Evolutionary conservation across 2,888 invertebrate species (phyloP).

Genomic region (Habroteleia sp.): DNA sequence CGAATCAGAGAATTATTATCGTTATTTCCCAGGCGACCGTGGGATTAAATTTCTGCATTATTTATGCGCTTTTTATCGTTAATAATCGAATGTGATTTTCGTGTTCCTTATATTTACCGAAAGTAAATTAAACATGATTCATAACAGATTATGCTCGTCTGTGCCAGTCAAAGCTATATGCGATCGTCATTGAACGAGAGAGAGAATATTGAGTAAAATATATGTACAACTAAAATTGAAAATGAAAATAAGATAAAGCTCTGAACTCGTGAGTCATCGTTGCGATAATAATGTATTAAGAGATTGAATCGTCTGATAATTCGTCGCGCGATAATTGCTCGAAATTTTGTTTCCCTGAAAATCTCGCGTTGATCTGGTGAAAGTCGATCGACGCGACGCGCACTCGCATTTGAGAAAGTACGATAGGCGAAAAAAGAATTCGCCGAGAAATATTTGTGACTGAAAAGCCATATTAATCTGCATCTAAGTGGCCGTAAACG

Average conservation of each 20-base stretch:
- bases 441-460: slow-evolving; percentile 1
- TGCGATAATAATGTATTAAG: slow-evolving; percentile 18
- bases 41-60: slow-evolving; percentile 1
- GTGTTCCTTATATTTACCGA: slow-evolving; percentile 29
- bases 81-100: slow-evolving; percentile 35
- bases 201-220: slow-evolving; percentile 31
- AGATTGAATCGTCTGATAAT: slow-evolving; percentile 7
- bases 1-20: slow-evolving; percentile 4
- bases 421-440: no score
- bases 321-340: neutral
- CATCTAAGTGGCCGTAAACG: no score
- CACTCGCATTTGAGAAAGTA: no score
- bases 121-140: slow-evolving; percentile 42
- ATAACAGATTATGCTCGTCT: slow-evolving; percentile 17
- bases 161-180: slow-evolving; percentile 24
- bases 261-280: slow-evolving; percentile 34
- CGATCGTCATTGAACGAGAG: slow-evolving; percentile 23
- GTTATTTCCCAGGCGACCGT: neutral
- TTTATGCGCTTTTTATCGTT: slow-evolving; percentile 10
- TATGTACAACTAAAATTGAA: slow-evolving; percentile 44
- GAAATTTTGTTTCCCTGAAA: no score
- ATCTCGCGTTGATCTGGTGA: no score
- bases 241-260: slow-evolving; percentile 40
- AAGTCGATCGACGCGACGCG: no score
- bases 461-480: slow-evolving; percentile 5